Evolutionary conservation across 2,797 vertebrate genomes (phyloP).

Genomic region (Mormyrops attenuatus): DNA sequence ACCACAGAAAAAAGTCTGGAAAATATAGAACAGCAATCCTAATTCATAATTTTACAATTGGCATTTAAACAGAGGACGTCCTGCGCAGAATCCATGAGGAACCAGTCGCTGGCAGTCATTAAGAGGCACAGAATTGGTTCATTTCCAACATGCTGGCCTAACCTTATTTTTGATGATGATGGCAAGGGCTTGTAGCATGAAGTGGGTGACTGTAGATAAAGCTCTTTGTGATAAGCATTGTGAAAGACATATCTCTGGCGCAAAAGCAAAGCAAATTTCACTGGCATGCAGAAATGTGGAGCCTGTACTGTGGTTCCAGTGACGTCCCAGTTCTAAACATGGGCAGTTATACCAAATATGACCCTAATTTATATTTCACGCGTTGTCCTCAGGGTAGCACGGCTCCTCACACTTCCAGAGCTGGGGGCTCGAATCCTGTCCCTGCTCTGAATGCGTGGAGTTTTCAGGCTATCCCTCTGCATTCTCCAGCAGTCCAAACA

Average conservation of each 20-base stretch:
- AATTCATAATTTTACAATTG: constrained; percentile 16
- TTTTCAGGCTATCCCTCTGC: not conserved
- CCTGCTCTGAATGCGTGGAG: not conserved
- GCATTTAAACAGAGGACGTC: not conserved
- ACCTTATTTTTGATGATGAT: constrained; percentile 96
- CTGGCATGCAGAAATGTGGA: not conserved
- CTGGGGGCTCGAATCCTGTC: not conserved
- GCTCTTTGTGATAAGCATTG: constrained; percentile 94
- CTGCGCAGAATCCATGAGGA: constrained; percentile 9
- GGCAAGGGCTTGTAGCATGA: constrained; percentile 84
- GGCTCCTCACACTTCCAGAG: not conserved
- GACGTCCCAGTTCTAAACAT: not conserved
- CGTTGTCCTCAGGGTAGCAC: not conserved
- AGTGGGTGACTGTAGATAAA: constrained; percentile 92
- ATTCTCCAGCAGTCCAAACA: not conserved
- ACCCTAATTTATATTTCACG: constrained; percentile 11
- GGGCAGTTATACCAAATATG: not conserved
- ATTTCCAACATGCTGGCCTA: constrained; percentile 41
- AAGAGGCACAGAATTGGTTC: not conserved
- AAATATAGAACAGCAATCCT: not conserved
- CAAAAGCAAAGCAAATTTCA: constrained; percentile 44
- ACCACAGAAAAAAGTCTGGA: not conserved
- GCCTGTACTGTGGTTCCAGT: not conserved
- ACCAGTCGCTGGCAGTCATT: constrained; percentile 11
- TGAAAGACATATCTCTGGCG: constrained; percentile 87